Conservation (phyloP, 1,140 invertebrate species). For the Meloidogyne chitwoodi region DNA sequence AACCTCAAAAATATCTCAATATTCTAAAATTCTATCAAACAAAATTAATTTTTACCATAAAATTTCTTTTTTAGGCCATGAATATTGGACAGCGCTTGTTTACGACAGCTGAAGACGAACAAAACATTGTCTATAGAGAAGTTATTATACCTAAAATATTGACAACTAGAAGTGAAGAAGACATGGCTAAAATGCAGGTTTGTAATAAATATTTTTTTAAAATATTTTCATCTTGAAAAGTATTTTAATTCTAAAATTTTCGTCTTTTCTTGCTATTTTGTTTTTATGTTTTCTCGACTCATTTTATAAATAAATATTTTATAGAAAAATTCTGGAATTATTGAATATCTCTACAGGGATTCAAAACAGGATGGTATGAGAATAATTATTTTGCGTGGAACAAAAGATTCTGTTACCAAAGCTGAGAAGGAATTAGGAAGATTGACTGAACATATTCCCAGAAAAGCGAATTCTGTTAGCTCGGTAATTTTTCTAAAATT, state of each 20-base stretch:
- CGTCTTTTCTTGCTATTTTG: too few species aligned
- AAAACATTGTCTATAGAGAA: neutral
- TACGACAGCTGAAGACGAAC: neutral
- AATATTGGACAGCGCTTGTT: neutral
- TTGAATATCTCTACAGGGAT: neutral
- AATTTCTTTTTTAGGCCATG: neutral
- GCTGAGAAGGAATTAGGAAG: neutral
- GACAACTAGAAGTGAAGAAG: neutral
- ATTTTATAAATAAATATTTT: too few species aligned
- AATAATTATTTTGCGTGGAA: neutral
- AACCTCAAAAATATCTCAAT: too few species aligned
- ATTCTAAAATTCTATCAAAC: too few species aligned
- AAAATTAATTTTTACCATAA: too few species aligned
- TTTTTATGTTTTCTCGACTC: too few species aligned
- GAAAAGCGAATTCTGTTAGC: neutral
- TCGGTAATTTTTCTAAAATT: neutral
- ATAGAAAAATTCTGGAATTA: neutral
- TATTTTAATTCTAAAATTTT: too few species aligned
- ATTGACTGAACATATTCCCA: neutral
- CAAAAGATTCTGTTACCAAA: neutral
- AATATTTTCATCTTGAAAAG: neutral
- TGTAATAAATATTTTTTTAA: neutral
- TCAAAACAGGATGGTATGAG: neutral
- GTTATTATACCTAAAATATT: neutral
- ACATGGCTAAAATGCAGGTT: constrained; percentile 14